Evolutionary conservation across 2,888 invertebrate species (phyloP).

Genomic region (Eupsilia transversa): DNA sequence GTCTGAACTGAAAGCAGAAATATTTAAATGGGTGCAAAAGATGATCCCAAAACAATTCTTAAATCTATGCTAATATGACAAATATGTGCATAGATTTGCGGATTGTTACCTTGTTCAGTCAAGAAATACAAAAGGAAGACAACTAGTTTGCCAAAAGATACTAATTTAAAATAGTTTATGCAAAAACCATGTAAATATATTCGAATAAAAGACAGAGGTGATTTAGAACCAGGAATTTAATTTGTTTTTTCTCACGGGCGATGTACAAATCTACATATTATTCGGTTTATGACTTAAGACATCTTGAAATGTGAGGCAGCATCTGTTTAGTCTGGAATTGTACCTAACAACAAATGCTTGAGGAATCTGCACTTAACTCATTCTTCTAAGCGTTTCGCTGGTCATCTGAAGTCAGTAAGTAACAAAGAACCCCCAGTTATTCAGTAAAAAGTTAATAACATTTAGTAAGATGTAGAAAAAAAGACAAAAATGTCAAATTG

Average conservation of each 20-base stretch:
- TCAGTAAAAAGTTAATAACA: neutral
- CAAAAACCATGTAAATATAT: constrained; percentile 49
- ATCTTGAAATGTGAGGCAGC: neutral
- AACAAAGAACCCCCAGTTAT: neutral
- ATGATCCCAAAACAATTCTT: neutral
- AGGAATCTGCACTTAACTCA: neutral
- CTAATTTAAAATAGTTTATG: constrained; percentile 48
- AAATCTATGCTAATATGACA: constrained; percentile 3
- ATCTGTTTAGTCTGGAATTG: neutral
- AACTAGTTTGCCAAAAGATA: constrained; percentile 15
- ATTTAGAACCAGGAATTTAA: constrained; percentile 23
- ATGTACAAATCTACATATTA: constrained; percentile 15
- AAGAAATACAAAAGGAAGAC: constrained; percentile 14
- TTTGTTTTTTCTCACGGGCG: constrained; percentile 39
- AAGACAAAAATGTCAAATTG: neutral
- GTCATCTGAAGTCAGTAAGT: neutral
- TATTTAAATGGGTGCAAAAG: neutral
- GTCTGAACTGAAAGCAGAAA: neutral
- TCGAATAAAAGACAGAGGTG: constrained; percentile 16
- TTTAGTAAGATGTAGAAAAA: neutral
- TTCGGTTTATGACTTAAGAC: neutral
- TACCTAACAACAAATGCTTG: neutral
- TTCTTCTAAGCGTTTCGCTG: neutral
- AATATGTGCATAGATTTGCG: neutral
- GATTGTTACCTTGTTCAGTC: neutral